Evolutionary conservation across 2,113 vertebrate species (phyloP).

Genomic region (Tympanuchus pallidicinctus): DNA sequence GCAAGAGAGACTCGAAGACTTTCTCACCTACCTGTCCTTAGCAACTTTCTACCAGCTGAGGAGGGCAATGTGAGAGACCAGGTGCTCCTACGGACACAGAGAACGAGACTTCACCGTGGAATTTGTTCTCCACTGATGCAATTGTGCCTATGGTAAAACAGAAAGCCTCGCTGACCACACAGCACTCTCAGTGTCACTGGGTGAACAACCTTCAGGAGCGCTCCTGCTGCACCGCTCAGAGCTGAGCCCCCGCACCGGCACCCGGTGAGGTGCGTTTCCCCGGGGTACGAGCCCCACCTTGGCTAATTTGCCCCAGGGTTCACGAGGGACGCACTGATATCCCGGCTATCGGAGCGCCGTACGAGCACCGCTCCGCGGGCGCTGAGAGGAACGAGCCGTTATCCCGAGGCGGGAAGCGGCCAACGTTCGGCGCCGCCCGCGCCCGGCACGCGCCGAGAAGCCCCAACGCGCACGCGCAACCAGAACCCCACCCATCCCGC

Average conservation of each 20-base stretch:
- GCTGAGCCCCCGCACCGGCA: not conserved
- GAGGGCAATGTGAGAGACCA: no score
- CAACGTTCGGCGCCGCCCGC: rapidly evolving
- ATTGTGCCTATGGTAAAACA: not conserved
- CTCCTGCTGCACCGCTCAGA: not conserved
- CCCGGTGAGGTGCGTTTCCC: not conserved
- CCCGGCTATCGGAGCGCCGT: no score
- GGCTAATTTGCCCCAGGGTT: no score
- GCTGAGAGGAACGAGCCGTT: no score
- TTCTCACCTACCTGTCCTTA: not conserved
- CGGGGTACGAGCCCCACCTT: no score
- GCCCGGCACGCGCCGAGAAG: no score
- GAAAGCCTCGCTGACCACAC: rapidly evolving
- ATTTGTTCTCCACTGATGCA: not conserved
- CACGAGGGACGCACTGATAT: not conserved
- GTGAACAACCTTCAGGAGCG: not conserved
- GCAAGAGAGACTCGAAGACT: not conserved
- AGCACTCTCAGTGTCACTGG: rapidly evolving
- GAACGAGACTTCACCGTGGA: not conserved
- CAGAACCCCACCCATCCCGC: not conserved
- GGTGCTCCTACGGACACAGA: not conserved
- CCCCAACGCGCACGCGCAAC: no score
- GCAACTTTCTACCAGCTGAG: not conserved
- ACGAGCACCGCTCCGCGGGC: not conserved
- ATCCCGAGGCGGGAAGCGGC: rapidly evolving